These are phyloP conservation scores for Rhyacophila evoluta DNA, from an alignment of 2,888 invertebrate species.

Conservation along the genomic window DNA sequence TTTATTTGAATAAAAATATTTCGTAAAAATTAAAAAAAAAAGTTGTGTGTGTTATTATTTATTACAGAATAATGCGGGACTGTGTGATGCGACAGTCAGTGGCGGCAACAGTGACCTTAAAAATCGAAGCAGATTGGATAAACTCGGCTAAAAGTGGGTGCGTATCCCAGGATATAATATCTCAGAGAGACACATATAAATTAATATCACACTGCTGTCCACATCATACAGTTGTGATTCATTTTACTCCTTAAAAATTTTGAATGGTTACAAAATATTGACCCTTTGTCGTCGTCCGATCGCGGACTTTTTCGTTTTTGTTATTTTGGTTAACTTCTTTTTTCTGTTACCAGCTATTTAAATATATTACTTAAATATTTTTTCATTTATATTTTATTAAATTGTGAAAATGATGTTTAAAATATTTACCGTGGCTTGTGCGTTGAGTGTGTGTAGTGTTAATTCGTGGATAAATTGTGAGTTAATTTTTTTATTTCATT, in stretches of 20 bases:
- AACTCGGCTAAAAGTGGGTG: slow-evolving; percentile 32
- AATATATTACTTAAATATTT: neutral
- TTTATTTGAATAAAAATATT: no score
- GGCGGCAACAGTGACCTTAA: slow-evolving; percentile 35
- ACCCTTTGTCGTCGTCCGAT: slow-evolving; percentile 37
- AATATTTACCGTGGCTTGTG: slow-evolving; percentile 20
- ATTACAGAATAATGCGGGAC: neutral
- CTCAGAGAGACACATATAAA: slow-evolving; percentile 37
- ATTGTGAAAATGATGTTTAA: slow-evolving; percentile 30
- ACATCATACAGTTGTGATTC: neutral
- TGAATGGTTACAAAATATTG: slow-evolving; percentile 19
- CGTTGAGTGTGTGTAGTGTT: slow-evolving; percentile 34
- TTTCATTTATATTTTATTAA: neutral
- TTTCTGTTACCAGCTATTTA: slow-evolving; percentile 49
- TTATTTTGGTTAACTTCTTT: slow-evolving; percentile 33
- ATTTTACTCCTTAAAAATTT: neutral
- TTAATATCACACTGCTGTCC: slow-evolving; percentile 25
- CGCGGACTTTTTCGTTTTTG: slow-evolving; percentile 28
- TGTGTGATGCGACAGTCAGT: neutral
- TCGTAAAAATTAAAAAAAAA: no score
- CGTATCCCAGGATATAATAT: slow-evolving; percentile 26
- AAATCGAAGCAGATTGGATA: slow-evolving; percentile 36
- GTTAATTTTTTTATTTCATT: neutral
- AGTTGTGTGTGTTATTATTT: no score
- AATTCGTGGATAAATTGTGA: slow-evolving; percentile 47